Evolutionary conservation across 2,797 vertebrate species (phyloP), one percentile per base, ranked within the genome.

Genomic region (Cuniculus paca): DNA sequence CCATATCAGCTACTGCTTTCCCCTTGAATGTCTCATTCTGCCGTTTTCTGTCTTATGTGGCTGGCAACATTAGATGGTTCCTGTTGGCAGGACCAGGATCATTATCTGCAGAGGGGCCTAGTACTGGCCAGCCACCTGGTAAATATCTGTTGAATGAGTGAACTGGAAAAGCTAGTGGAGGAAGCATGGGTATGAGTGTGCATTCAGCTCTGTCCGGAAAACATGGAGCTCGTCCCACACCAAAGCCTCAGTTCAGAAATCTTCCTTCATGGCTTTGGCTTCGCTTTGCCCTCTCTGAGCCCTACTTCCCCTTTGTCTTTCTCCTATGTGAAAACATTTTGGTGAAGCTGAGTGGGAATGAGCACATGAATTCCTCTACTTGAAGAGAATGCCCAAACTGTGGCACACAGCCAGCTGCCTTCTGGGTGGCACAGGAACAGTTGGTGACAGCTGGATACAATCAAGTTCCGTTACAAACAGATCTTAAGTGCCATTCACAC

Each of bases 371-470:
- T 81, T 34, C 50, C 72, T 75, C 88, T 28, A 0, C 91, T 79
- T 88, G 89, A 65, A 91, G 72, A 6, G 48, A 90, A 81, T 31
- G 36, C 79, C 80, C n/a, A 22, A 13, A 22, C 31, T 0, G n/a
- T 92, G 95, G 95, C 93, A 14, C 34, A 0, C 4, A 79, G 95
- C 95, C 96, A 97, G 94, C 68, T 93, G 90, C 91, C 93, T 90
- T 56, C 52, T 6, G 86, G 93, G 88, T n/a, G 50, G 94, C 88
- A 48, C 17, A 14, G 83, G 90, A 77, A 61, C 77, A 50, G 90
- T 88, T 83, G 90, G 88, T 81, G 95, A 94, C 97, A 97, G 96
- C 97, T 96, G 97, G 82, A 75, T 88, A 93, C 68, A 91, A 96
- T 96, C 97, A 91, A 77, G 94, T 91, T 94, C 94, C 92, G 82